Evolutionary conservation across 30 jellyfish, hydroid and myxozoan genomes (phyloP), one percentile per base, ranked within the genome.

Genomic region (Aurelia aurita): DNA sequence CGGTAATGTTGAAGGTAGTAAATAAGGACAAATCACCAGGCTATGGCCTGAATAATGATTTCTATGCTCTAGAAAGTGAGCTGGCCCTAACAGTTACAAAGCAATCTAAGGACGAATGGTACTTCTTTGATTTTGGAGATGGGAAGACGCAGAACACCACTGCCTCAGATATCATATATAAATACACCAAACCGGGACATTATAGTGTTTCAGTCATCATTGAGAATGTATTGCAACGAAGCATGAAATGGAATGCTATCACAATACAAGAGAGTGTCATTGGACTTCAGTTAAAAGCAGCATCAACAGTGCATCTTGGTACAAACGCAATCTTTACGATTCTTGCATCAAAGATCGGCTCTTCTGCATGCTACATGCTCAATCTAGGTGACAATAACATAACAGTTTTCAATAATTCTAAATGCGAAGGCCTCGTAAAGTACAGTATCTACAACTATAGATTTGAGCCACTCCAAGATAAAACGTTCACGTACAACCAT

Each of bases 351-450:
- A 60, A 54, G 4, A 85, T 49, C 43, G 99, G 99, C 3, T 58
- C 97, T 6, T 67, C 97, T 21, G 86, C 92, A 1, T 95, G 98
- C 82, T 67, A 69, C 60, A 34, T 67, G 10, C 83, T 95, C 12
- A 87, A 54, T 28, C 59, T 90, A 20, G 99, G 99, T 26, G 97
- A 95, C 79, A 69, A 61, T 55, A 77, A 58, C 72, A 89, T 83
- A 2, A 71, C 89, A 11, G 84, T 87, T 2, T 58, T 93, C 44
- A 93, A 82, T 61, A 87, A 77, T 28, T 13, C 90, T 6, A 22
- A 18, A 20, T 87, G 96, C 27, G 32, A 44, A 19, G 32, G 69
- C n/a, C 61, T 77, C 14, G 59, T 58, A 10, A 58, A 35, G 28
- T 43, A 77, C 77, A 67, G 23, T 18, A 65, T 39, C 19, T 31